These are phyloP conservation scores for Carollia perspicillata DNA, from an alignment of 2,113 vertebrate species.

Conservation along the genomic window DNA sequence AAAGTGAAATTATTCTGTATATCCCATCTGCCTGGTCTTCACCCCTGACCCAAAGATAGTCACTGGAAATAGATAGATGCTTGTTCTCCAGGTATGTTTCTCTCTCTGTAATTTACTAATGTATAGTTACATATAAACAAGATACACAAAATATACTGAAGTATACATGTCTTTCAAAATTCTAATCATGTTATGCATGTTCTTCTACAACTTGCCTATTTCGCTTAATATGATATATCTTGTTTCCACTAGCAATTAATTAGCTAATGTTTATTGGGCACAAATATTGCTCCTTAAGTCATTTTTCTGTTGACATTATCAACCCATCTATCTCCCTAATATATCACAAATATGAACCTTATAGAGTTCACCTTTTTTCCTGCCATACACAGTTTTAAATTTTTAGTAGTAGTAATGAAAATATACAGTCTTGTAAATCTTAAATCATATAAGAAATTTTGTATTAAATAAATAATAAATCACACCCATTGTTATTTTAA, in stretches of 20 bases:
- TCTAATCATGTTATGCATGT: background rate
- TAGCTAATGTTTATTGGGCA: background rate
- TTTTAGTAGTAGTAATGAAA: slow-evolving; percentile 10
- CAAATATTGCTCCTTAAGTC: background rate
- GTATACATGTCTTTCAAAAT: background rate
- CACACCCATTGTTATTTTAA: background rate
- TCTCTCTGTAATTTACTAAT: background rate
- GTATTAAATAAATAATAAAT: background rate
- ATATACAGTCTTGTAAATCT: background rate
- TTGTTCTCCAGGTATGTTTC: background rate
- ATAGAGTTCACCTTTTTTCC: background rate
- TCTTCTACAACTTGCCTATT: background rate
- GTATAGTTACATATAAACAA: background rate
- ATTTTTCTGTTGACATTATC: background rate
- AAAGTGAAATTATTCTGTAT: background rate
- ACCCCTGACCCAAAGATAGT: background rate
- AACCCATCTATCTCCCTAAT: background rate
- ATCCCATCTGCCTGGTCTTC: background rate
- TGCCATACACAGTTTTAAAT: background rate
- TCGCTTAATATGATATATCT: background rate
- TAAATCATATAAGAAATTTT: background rate
- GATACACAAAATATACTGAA: slow-evolving; percentile 35
- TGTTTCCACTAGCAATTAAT: background rate
- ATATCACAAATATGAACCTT: background rate
- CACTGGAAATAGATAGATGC: background rate